Percentiles rank a stretch among this genome's conserved stretches.
Conservation (phyloP, 2,797 vertebrate genomes). For the Rachycentron canadum region DNA sequence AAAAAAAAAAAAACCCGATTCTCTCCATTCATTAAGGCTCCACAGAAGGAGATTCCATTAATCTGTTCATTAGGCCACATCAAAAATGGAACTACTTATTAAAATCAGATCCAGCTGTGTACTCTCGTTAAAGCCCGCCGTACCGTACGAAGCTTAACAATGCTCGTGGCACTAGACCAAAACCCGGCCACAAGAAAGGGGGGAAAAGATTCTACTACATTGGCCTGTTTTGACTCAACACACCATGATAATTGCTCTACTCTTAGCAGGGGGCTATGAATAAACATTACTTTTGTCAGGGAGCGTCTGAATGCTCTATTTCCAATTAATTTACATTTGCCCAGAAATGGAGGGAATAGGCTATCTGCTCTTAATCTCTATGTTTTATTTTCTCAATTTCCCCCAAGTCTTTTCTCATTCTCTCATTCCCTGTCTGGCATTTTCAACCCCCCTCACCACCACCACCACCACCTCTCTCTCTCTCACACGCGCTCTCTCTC, state of each 20-base stretch:
- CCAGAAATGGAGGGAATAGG: slow-evolving; percentile 69
- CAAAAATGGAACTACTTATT: slow-evolving; percentile 88
- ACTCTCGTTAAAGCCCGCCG: slow-evolving; percentile 82
- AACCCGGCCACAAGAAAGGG: slow-evolving; percentile 74
- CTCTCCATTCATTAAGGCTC: slow-evolving; percentile 86
- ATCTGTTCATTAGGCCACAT: slow-evolving; percentile 90
- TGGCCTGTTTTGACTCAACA: slow-evolving; percentile 82
- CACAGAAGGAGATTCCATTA: slow-evolving; percentile 87
- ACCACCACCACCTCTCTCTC: slow-evolving; percentile 41
- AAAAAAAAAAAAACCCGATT: slow-evolving; percentile 67
- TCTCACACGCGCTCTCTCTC: slow-evolving; percentile 59
- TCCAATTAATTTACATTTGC: slow-evolving; percentile 85
- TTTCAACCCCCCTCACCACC: slow-evolving; percentile 72
- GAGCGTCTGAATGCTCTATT: slow-evolving; percentile 78
- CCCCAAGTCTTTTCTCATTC: slow-evolving; percentile 80
- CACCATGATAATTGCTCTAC: slow-evolving; percentile 77
- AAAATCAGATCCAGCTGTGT: slow-evolving; percentile 88
- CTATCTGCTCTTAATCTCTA: slow-evolving; percentile 79
- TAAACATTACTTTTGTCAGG: slow-evolving; percentile 83
- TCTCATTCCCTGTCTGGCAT: slow-evolving; percentile 76
- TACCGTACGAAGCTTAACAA: slow-evolving; percentile 81
- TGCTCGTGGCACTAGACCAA: slow-evolving; percentile 85
- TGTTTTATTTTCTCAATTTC: slow-evolving; percentile 81
- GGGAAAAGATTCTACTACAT: slow-evolving; percentile 59
- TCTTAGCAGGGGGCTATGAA: slow-evolving; percentile 84